Percentiles rank a stretch among this genome's conserved stretches.
Conservation (phyloP, 2,797 vertebrate species). For the Pangasius macronema region DNA sequence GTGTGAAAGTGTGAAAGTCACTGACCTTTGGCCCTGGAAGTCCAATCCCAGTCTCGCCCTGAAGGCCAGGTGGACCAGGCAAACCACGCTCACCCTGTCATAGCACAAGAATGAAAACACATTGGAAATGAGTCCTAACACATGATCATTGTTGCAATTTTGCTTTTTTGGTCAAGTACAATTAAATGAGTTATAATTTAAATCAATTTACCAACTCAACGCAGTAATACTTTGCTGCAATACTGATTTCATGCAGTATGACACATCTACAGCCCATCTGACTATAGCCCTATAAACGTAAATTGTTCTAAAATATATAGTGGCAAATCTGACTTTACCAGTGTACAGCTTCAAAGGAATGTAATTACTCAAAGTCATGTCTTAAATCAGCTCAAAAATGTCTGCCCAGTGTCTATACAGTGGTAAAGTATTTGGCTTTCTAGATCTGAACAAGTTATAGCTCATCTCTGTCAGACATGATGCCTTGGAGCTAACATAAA, state of each 20-base stretch:
- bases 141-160: not conserved
- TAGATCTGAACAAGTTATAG: slow-evolving; percentile 50
- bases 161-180: not conserved
- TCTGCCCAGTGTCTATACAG: slow-evolving; percentile 23
- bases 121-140: not conserved
- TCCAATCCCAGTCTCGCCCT: slow-evolving; percentile 87
- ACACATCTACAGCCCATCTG: not conserved
- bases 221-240: not conserved
- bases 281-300: not conserved
- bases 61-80: slow-evolving; percentile 80
- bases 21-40: slow-evolving; percentile 85
- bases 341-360: not conserved
- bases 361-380: slow-evolving; percentile 35
- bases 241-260: not conserved
- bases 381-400: slow-evolving; percentile 42
- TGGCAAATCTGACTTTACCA: not conserved
- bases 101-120: slow-evolving; percentile 18
- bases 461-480: slow-evolving; percentile 39
- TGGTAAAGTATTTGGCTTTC: slow-evolving; percentile 49
- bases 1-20: not conserved
- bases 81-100: slow-evolving; percentile 85
- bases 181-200: not conserved
- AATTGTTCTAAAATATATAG: not conserved
- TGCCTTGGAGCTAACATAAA: slow-evolving; percentile 25
- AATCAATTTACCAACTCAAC: not conserved